Evolutionary conservation across 2,888 invertebrate genomes (phyloP).

Genomic region (Papilio demoleus): DNA sequence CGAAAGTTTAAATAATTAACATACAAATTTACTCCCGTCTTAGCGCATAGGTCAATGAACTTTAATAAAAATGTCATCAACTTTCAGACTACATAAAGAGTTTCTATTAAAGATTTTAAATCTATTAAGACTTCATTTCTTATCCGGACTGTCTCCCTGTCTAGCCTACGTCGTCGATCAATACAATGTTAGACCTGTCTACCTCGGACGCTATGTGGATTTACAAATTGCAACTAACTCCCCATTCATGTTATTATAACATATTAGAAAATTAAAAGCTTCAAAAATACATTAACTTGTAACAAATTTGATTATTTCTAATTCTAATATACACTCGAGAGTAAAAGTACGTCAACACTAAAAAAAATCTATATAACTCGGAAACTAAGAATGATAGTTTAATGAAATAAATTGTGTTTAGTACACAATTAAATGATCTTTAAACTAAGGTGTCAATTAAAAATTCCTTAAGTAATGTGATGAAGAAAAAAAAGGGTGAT

Average conservation of each 20-base stretch:
- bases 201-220: background rate
- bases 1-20: background rate
- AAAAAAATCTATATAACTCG: too few relatives aligned
- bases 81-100: background rate
- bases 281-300: too few relatives aligned
- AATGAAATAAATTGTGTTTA: too few relatives aligned
- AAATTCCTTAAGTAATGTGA: too few relatives aligned
- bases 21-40: background rate
- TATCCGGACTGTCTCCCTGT: background rate
- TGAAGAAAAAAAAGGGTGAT: too few relatives aligned
- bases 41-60: background rate
- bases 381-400: too few relatives aligned
- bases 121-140: conserved; percentile 12
- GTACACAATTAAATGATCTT: too few relatives aligned
- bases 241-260: background rate
- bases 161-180: conserved; percentile 32
- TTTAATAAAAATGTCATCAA: background rate
- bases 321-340: too few relatives aligned
- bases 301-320: too few relatives aligned
- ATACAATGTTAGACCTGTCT: conserved; percentile 25
- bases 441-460: too few relatives aligned
- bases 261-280: conserved; percentile 28
- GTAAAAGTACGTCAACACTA: too few relatives aligned
- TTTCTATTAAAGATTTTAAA: conserved; percentile 1
- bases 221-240: background rate